A percentile compares a stretch with the other conserved stretches of the same genome.
These are phyloP conservation scores for Podilymbus podiceps DNA, from an alignment of 2,113 vertebrate species.

Conservation along the genomic window DNA sequence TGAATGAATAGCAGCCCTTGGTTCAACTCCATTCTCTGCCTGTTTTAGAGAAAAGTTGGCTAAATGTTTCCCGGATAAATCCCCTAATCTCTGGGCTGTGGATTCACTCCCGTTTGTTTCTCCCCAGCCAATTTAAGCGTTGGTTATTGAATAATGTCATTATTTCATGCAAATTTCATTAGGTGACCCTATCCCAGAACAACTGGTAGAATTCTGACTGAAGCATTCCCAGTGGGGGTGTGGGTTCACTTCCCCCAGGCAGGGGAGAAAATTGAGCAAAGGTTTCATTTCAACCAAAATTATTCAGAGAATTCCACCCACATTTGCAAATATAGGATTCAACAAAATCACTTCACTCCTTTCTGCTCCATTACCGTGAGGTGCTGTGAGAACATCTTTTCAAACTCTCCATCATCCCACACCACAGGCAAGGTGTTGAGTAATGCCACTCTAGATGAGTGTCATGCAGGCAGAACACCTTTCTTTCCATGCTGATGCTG, in stretches of 20 bases:
- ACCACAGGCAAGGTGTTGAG: background rate
- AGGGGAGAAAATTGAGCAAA: conserved; percentile 35
- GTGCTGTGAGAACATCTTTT: conserved; percentile 46
- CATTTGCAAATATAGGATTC: conserved; percentile 44
- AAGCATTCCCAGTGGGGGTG: background rate
- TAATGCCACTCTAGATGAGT: conserved; percentile 17
- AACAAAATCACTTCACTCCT: conserved; percentile 15
- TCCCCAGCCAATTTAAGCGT: background rate
- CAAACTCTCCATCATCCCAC: background rate
- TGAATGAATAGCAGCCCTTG: background rate
- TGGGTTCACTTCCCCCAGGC: background rate
- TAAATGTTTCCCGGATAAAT: background rate
- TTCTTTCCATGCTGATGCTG: background rate
- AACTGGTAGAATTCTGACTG: background rate
- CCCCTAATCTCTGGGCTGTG: background rate
- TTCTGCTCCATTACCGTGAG: conserved; percentile 22
- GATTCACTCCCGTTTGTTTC: background rate
- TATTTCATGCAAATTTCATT: background rate
- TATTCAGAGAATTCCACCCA: conserved; percentile 62
- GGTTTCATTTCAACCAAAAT: conserved; percentile 46
- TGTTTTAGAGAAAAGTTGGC: background rate
- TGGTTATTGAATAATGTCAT: background rate
- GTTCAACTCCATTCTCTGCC: background rate
- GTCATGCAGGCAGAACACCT: conserved; percentile 15
- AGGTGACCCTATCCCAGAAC: background rate